Evolutionary conservation across 2,888 invertebrate genomes (phyloP), one percentile per base, ranked within the genome.

Genomic region (Osmoderma eremita): DNA sequence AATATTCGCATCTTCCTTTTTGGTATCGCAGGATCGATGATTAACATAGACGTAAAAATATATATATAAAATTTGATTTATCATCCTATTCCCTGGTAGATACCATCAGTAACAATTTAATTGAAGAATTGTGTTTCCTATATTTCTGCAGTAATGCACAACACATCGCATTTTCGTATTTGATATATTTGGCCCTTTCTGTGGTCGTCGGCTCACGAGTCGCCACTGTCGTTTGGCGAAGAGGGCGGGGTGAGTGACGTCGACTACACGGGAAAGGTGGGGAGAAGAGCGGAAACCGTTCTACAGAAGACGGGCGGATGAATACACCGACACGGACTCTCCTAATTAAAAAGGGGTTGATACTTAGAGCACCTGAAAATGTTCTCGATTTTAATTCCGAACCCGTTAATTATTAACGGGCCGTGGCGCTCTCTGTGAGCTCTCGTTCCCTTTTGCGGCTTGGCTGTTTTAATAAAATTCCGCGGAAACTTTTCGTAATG

Each of bases 261-360:
- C 30, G 30, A 30, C 6, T 58, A 45, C 42, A 10, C 30, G 30
- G 22, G 15, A 12, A 58, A 58, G 45, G 13, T n/a, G 20, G 24
- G 13, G 17, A 30, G 30, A 42, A 12, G 20, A 17, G 17, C 20
- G 15, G 56, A 56, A 56, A 41, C 56, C n/a, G 20, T 41, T 20
- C 39, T 56, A 41, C 18, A 41, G 45, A 45, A 58, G 30, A 30
- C 15, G 45, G 15, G 45, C 24, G 30, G 58, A 45, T 41, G 58
- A 58, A 45, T 42, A 58, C 30, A 30, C 58, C 24, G 17, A 58
- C 30, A 58, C 24, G 45, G 58, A 58, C 58, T 45, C 58, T 24
- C 15, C 58, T 58, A 58, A 58, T 58, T 58, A 58, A 58, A 58
- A 53, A 58, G 30, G 58, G 58, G 58, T 58, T 58, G 58, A 58